Evolutionary conservation across 2,888 invertebrate species (phyloP).

Genomic region (Zhuqinia jingwanae): DNA sequence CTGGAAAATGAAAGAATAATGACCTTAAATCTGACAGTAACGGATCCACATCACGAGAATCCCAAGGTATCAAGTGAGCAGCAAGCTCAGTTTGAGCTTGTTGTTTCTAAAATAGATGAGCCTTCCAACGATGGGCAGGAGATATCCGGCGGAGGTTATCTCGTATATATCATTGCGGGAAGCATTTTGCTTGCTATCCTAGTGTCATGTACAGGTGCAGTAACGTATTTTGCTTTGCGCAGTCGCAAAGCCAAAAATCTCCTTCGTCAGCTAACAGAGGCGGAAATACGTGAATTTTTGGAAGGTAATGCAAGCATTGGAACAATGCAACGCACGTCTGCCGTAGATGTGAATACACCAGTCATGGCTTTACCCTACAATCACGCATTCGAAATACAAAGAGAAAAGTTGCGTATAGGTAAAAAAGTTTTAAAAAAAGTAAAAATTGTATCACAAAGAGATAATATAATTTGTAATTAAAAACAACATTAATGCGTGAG

Average conservation of each 20-base stretch:
- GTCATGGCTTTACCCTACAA: slow-evolving; percentile 73
- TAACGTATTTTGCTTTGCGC: slow-evolving; percentile 47
- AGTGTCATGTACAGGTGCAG: background rate
- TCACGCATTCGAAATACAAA: slow-evolving; percentile 68
- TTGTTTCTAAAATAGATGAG: background rate
- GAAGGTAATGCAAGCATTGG: slow-evolving; percentile 66
- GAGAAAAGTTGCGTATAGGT: slow-evolving; percentile 73
- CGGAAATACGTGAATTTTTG: slow-evolving; percentile 73
- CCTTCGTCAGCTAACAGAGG: slow-evolving; percentile 70
- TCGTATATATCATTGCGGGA: background rate
- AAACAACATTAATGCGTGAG: background rate
- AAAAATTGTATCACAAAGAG: background rate
- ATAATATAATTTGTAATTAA: no score
- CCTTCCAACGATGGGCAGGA: background rate
- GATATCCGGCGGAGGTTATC: background rate
- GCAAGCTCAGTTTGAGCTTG: slow-evolving; percentile 12
- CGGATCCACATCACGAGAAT: slow-evolving; percentile 31
- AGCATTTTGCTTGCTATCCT: slow-evolving; percentile 17
- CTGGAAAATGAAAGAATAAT: background rate
- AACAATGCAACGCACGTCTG: slow-evolving; percentile 30
- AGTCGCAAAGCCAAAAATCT: slow-evolving; percentile 60
- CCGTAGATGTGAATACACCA: slow-evolving; percentile 69
- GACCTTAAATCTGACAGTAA: slow-evolving; percentile 32
- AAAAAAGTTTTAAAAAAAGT: background rate
- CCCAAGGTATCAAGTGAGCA: no score